Base-by-base conservation (phyloP, 2,888 invertebrate genomes). In the Pinctada fucata region DNA sequence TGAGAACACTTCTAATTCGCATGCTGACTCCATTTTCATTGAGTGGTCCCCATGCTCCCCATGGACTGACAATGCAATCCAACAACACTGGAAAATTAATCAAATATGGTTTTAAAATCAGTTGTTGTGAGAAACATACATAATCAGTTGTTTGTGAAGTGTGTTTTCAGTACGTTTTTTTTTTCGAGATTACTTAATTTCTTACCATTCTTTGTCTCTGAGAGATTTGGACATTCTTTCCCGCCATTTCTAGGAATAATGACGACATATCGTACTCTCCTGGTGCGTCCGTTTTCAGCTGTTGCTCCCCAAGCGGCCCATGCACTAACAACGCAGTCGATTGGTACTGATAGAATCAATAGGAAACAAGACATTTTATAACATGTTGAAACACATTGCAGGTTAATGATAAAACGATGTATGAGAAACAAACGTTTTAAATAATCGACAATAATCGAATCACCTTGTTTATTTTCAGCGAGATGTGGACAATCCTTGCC, bases 191-290 rank as follows among this genome's bases (percentile, higher is more conserved):
- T 58, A 58, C 8, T 6, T 58, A 13, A 58, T 10, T 58, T 58
- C 13, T 50, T 63, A 76, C 76, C 76, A 49, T 70, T 76, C 48
- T 31, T 69, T 6, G 52, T 16, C 49, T 76, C 67, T 10, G 63
- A 69, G 49, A 76, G 76, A 10, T 51, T 50, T 69, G 76, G 76
- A 63, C 76, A 76, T 76, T 76, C 69, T 48, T 50, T 47, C 6
- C 67, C 76, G 10, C 68, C 52, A 64, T 70, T 76, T 5, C 51
- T 50, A 47, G 76, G 13, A 47, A 63, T 50, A 51, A 58, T 69
- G 49, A 49, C 31, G 3, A 74, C 5, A n/a, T 16, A 74, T 66
- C 74, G 31, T 1, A 13, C 45, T 45, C 74, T 49, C 3, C 66
- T 8, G 3, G 52, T 45, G 4, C 16, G 10, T 4, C 74, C 74